These are phyloP conservation scores for Grantiella picta DNA, from an alignment of 2,113 vertebrate species.

Conservation along the genomic window DNA sequence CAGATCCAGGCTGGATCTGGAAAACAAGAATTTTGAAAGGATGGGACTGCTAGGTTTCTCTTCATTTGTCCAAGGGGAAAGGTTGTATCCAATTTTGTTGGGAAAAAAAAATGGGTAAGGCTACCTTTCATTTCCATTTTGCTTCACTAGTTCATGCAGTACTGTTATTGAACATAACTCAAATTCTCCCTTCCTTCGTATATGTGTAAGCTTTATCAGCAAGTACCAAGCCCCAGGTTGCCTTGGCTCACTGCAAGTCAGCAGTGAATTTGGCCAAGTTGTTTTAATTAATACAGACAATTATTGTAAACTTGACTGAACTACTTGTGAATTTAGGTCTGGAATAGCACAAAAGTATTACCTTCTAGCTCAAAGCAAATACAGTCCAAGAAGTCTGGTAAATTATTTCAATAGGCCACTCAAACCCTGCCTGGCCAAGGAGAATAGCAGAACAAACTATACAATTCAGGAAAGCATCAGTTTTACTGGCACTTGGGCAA, in stretches of 20 bases:
- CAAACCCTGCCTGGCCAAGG: background rate
- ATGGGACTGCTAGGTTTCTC: background rate
- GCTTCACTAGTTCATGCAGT: background rate
- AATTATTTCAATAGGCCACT: background rate
- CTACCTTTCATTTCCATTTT: background rate
- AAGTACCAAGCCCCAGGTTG: background rate
- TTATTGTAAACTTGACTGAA: background rate
- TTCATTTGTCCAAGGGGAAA: background rate
- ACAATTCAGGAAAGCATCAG: background rate
- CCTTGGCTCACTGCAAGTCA: background rate
- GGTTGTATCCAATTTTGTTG: background rate
- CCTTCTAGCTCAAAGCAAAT: background rate
- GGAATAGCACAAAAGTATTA: background rate
- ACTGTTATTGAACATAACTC: background rate
- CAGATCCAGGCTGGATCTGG: background rate
- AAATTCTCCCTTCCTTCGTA: background rate
- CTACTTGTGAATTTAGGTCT: background rate
- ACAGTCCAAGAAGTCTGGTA: background rate
- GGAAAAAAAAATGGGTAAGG: background rate
- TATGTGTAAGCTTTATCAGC: background rate
- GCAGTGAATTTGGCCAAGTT: background rate
- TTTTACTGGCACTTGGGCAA: background rate
- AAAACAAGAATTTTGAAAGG: background rate
- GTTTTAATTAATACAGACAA: background rate
- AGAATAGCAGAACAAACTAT: background rate